A percentile compares a stretch with the other conserved stretches of the same genome.
phyloP scores from a whole-genome alignment of 1,140 invertebrate species.

The Eubasilissa regina region DNA sequence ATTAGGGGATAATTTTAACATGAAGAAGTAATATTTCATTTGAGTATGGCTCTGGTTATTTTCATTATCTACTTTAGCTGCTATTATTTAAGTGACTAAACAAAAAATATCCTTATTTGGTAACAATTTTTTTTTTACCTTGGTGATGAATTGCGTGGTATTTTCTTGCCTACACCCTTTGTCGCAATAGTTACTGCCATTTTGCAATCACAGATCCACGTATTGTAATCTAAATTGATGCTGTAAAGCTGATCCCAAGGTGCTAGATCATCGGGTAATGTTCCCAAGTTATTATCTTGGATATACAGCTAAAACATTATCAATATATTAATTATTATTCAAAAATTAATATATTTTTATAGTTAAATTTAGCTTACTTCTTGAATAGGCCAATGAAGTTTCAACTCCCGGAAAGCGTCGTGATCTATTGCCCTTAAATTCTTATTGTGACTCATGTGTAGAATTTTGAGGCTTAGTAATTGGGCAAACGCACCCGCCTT shows the following conservation, averaged over 20 bases:
- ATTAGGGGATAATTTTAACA: neutral
- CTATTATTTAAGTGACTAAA: too few species aligned
- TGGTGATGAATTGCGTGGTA: conserved; percentile 28
- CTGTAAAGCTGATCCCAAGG: conserved; percentile 68
- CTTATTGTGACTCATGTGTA: conserved; percentile 71
- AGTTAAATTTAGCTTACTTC: conserved; percentile 66
- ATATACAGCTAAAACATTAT: conserved; percentile 68
- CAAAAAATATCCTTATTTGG: too few species aligned
- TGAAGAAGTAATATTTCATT: too few species aligned
- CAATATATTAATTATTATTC: neutral
- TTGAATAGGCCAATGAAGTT: conserved; percentile 69
- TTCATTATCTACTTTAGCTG: too few species aligned
- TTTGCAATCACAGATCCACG: conserved; percentile 76
- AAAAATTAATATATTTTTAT: neutral
- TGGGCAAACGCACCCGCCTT: conserved; percentile 71
- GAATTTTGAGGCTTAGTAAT: conserved; percentile 69
- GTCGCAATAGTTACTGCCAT: conserved; percentile 66
- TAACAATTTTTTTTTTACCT: conserved; percentile 27
- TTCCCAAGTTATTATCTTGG: conserved; percentile 71
- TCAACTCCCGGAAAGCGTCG: conserved; percentile 71
- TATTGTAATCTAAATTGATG: conserved; percentile 73
- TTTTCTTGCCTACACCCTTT: conserved; percentile 58
- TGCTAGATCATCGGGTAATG: conserved; percentile 68
- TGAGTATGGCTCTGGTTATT: too few species aligned
- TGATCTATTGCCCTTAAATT: conserved; percentile 71